These are phyloP conservation scores for Bradypus variegatus DNA, from an alignment of 2,797 vertebrate genomes.

Conservation along the genomic window DNA sequence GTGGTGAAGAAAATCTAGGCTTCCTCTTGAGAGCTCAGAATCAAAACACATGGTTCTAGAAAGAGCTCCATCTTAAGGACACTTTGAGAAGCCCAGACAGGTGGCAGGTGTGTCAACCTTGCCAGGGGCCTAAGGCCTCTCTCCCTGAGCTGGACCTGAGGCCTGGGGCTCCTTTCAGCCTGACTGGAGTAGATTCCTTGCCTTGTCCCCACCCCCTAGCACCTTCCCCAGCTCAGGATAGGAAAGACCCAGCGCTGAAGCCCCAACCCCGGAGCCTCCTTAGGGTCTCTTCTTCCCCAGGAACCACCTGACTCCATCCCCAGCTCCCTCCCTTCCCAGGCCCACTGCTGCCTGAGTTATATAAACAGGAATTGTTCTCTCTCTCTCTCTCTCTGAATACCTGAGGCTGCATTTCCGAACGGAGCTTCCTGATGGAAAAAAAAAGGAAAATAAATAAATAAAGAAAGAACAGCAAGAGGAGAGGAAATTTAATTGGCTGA, in stretches of 20 bases:
- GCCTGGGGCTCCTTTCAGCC: neutral
- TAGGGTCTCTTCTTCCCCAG: neutral
- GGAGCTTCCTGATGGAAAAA: constrained; percentile 51
- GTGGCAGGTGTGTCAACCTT: neutral
- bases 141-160: neutral
- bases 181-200: rapidly evolving
- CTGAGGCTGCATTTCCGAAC: constrained; percentile 55
- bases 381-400: constrained; percentile 29
- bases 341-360: constrained; percentile 35
- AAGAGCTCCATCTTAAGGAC: constrained; percentile 15
- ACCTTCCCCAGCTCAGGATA: neutral
- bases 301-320: neutral
- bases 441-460: neutral
- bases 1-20: neutral
- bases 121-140: neutral
- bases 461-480: neutral
- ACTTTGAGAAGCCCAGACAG: neutral
- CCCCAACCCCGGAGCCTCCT: neutral
- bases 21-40: constrained; percentile 12
- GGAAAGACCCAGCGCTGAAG: too few species aligned
- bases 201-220: neutral
- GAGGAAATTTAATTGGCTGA: constrained; percentile 54
- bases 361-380: constrained; percentile 51
- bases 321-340: neutral
- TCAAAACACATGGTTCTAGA: neutral